Base-by-base conservation (phyloP, 1,140 invertebrate species). In the Forficula auricularia region DNA sequence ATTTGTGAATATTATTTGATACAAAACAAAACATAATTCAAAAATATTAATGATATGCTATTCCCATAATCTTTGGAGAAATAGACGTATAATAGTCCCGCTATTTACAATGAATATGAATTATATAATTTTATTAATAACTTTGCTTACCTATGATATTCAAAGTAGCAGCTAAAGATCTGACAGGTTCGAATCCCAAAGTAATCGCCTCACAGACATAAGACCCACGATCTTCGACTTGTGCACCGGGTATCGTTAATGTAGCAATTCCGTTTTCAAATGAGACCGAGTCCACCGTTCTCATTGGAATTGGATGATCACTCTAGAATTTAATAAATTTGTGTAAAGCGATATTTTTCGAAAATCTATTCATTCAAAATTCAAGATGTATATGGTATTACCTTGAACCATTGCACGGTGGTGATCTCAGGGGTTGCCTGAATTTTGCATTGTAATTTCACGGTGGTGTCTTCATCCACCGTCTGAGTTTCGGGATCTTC, bases 191-290 rank as follows among this genome's bases (percentile, higher is more conserved):
- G 53, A 76, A 76, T 7, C 77, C 77, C 31, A 64, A 67, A 14
- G 78, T 81, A 30, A 62, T 63, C 12, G 81, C 67, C 47, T 77
- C 70, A 62, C 81, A 84, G 4, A 62, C 57, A 55, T 82, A 83
- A 35, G 65, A 63, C 3, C 78, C 79, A 46, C 67, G 64, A 59
- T 83, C 80, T 14, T 58, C 54, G 37, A 73, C 56, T 42, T 70
- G 61, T 2, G 71, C 70, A 42, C 64, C 64, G 18, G 64, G 63
- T 37, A 83, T 73, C 19, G 66, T 53, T 19, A 82, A 53, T 1
- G 66, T 75, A 4, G 71, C 74, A 51, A 74, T 73, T 34, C 67
- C 62, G 42, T 64, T 57, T 50, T 59, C 61, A 40, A 63, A 61
- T 44, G 55, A 56, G 2, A 69, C 61, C 46, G 22, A 27, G 10